Percentiles rank a stretch among this genome's conserved stretches.
Evolutionary conservation across 2,888 invertebrate genomes (phyloP).

Genomic region (Julus scandinavius): DNA sequence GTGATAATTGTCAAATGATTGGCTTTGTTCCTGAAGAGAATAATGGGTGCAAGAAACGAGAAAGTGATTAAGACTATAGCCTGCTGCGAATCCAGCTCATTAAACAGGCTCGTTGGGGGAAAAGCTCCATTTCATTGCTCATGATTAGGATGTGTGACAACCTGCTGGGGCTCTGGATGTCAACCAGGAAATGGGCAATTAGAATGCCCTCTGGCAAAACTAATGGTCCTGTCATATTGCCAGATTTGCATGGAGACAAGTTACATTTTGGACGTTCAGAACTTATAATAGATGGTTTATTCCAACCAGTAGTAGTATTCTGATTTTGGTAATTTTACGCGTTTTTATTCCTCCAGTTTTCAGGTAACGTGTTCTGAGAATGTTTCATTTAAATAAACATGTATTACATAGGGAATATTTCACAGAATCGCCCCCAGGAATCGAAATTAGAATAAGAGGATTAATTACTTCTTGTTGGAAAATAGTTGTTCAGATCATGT

Average conservation of each 20-base stretch:
- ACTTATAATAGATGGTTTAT: not conserved
- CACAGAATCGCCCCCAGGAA: too few relatives aligned
- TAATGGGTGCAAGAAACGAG: slow-evolving; percentile 21
- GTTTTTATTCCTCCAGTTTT: too few relatives aligned
- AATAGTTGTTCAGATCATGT: too few relatives aligned
- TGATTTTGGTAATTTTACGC: too few relatives aligned
- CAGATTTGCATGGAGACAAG: not conserved
- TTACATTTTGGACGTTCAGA: not conserved
- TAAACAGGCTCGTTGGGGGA: slow-evolving; percentile 8
- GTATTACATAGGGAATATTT: too few relatives aligned
- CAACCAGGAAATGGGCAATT: slow-evolving; percentile 22
- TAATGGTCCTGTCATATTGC: not conserved
- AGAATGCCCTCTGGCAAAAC: slow-evolving; percentile 22
- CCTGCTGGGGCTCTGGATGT: slow-evolving; percentile 9
- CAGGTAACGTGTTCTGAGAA: too few relatives aligned
- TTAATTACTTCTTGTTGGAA: too few relatives aligned
- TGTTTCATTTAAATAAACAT: too few relatives aligned
- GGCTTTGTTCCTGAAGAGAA: slow-evolving; percentile 36
- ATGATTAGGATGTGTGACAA: slow-evolving; percentile 1
- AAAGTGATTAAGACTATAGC: slow-evolving; percentile 35
- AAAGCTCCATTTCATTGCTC: slow-evolving; percentile 24
- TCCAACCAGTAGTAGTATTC: not conserved
- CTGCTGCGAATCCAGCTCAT: slow-evolving; percentile 30
- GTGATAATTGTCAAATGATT: slow-evolving; percentile 46
- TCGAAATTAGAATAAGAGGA: too few relatives aligned